Evolutionary conservation across 2,888 invertebrate species (phyloP).

Genomic region (Drosophila ustulata): DNA sequence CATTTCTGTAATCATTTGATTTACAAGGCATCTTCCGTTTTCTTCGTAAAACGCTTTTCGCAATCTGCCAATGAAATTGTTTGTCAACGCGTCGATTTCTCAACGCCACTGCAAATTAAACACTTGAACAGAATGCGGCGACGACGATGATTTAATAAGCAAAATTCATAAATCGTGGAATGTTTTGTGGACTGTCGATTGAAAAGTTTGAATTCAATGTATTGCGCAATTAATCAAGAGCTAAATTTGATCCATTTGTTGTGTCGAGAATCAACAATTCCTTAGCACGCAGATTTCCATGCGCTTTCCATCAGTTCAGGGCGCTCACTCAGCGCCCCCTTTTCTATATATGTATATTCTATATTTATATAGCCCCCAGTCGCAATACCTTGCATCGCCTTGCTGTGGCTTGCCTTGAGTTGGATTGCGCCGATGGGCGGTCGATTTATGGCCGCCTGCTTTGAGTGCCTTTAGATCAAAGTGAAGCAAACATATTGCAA

Average conservation of each 20-base stretch:
- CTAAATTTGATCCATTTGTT: conserved; percentile 33
- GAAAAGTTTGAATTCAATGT: conserved; percentile 39
- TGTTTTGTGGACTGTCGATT: conserved; percentile 51
- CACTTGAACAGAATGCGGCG: conserved; percentile 17
- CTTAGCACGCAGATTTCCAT: conserved; percentile 36
- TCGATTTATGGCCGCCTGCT: conserved; percentile 53
- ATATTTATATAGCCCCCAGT: conserved; percentile 49
- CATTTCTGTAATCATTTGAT: conserved; percentile 68
- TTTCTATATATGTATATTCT: conserved; percentile 34
- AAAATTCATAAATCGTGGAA: conserved; percentile 25
- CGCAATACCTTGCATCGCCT: conserved; percentile 21
- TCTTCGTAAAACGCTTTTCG: conserved; percentile 35
- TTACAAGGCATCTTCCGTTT: conserved; percentile 52
- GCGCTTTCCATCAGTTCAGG: conserved; percentile 49
- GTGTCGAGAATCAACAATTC: conserved; percentile 40
- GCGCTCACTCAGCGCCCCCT: conserved; percentile 53
- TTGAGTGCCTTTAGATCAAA: conserved; percentile 66
- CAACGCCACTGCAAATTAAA: conserved; percentile 49
- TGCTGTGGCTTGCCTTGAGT: neutral
- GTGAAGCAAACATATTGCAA: conserved; percentile 70
- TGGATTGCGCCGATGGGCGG: conserved; percentile 20
- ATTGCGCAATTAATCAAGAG: conserved; percentile 70
- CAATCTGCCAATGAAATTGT: conserved; percentile 73
- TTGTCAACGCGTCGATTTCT: conserved; percentile 68
- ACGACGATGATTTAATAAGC: conserved; percentile 64